Evolutionary conservation across 2,113 vertebrate species (phyloP).

Genomic region (Silurus asotus): DNA sequence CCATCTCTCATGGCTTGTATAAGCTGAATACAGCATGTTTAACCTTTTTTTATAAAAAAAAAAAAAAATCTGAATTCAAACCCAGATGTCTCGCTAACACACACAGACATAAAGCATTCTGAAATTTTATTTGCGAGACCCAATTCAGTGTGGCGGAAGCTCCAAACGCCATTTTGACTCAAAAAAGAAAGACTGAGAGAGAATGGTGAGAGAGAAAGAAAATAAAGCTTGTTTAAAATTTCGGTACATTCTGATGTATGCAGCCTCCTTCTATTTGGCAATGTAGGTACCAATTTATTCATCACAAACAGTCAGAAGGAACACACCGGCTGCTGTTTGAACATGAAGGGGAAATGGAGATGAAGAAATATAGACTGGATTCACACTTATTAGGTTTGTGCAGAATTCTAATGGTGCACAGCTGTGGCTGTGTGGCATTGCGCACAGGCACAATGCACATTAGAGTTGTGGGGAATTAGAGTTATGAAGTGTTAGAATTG

Average conservation of each 20-base stretch:
- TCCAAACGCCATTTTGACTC: neutral
- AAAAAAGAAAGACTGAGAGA: neutral
- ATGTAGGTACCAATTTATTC: conserved; percentile 31
- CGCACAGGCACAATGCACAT: neutral
- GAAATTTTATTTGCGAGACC: conserved; percentile 29
- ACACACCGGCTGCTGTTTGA: neutral
- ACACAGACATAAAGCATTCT: neutral
- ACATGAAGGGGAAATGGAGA: neutral
- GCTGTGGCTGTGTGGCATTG: neutral
- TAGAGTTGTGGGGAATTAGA: neutral
- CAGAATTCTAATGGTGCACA: conserved; percentile 30
- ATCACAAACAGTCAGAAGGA: conserved; percentile 24
- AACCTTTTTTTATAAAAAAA: conserved; percentile 15
- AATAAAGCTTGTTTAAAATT: neutral
- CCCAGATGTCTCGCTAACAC: conserved; percentile 16
- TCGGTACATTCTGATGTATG: neutral
- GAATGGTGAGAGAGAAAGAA: neutral
- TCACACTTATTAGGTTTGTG: conserved; percentile 28
- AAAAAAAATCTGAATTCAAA: conserved; percentile 35
- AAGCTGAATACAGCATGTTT: conserved; percentile 34
- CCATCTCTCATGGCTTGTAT: conserved; percentile 33
- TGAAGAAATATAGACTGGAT: neutral
- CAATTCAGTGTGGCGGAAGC: conserved; percentile 22
- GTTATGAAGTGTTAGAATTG: neutral
- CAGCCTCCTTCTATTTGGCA: neutral